Evolutionary conservation across 2,888 invertebrate species (phyloP).

Genomic region (Campoplex capitator): DNA sequence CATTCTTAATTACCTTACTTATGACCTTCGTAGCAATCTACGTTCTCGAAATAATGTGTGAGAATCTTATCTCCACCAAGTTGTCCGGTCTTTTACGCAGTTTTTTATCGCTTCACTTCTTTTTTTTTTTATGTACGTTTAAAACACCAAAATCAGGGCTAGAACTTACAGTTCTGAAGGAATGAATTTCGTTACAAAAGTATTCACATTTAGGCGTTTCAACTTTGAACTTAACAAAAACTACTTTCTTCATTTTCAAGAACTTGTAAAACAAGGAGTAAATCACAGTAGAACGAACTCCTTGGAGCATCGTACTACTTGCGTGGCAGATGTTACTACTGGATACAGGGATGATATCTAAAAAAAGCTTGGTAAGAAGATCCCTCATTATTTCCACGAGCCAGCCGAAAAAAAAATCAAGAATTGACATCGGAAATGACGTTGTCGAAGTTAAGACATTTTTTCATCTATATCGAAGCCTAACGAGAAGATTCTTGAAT

Average conservation of each 20-base stretch:
- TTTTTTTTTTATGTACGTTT: too few relatives aligned
- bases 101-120: background rate
- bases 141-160: too few relatives aligned
- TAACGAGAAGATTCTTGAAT: background rate
- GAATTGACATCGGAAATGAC: constrained; percentile 1
- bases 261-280: too few relatives aligned
- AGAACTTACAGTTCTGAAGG: too few relatives aligned
- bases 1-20: constrained; percentile 44
- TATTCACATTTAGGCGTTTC: background rate
- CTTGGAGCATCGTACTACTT: background rate
- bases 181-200: too few relatives aligned
- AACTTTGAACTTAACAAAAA: background rate
- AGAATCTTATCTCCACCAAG: too few relatives aligned
- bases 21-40: background rate
- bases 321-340: background rate
- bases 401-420: background rate
- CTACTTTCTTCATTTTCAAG: background rate
- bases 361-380: background rate
- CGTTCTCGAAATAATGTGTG: too few relatives aligned
- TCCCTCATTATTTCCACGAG: background rate
- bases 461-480: background rate
- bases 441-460: background rate
- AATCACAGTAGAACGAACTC: background rate
- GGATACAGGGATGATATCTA: background rate
- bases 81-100: too few relatives aligned